Base-by-base conservation (phyloP, 1,140 invertebrate genomes). In the Meloidogyne exigua region DNA sequence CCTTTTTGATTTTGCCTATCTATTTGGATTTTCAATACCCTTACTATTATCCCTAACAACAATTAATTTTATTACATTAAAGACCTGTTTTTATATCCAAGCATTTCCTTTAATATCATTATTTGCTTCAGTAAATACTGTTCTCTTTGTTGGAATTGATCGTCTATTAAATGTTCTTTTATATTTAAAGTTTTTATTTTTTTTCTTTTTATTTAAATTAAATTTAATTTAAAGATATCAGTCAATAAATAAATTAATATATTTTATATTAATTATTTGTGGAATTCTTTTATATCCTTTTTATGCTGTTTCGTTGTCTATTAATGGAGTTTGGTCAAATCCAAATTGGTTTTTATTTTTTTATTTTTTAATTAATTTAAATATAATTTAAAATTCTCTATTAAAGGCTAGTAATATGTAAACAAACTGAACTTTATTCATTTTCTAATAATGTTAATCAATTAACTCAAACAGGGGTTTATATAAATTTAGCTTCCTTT, bases 71-170 rank as follows among this genome's bases (percentile, higher is more conserved):
- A 57, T 57, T 9, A 18, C 49, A 9, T n/a, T 57, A n/a, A n/a
- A 57, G 13, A n/a, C 49, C 0, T 57, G 49, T n/a, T 57, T 57
- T n/a, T 57, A 5, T 57, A 57, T 57, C 7, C 49, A 57, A 57
- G 18, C n/a, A 57, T n/a, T 57, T 57, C 49, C 49, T n/a, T 57
- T 57, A 57, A 57, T n/a, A 9, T 57, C 49, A 2, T n/a, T 57
- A n/a, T 57, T 57, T 57, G 49, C 49, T 57, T 57, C 49, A 57
- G 49, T 57, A 57, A 57, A 57, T 57, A 57, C 49, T 15, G 49
- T 57, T 57, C 21, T 57, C 4, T 57, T 57, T 57, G 49, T 57
- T 57, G 49, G 49, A 57, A 57, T 57, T 57, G 49, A 57, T n/a
- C 49, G 49, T 57, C 21, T 57, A n/a, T 57, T 57, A 57, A 57